These are phyloP conservation scores for Bucorvus abyssinicus DNA, from an alignment of 2,797 vertebrate species.

Conservation along the genomic window DNA sequence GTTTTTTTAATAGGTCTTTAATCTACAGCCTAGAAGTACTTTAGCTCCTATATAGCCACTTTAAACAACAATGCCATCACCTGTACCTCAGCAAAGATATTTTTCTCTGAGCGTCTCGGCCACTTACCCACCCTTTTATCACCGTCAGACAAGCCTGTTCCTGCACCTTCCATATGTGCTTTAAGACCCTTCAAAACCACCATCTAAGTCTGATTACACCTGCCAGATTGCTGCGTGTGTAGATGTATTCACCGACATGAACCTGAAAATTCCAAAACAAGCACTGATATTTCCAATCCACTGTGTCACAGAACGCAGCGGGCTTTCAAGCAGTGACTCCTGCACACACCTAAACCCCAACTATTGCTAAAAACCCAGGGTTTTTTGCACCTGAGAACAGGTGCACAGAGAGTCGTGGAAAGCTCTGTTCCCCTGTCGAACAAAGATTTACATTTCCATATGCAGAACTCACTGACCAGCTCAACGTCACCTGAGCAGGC, in stretches of 20 bases:
- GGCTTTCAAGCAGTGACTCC: background rate
- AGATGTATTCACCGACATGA: background rate
- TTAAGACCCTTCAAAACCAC: background rate
- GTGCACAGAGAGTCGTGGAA: background rate
- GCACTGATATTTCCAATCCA: background rate
- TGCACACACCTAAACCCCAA: background rate
- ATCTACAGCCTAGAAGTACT: background rate
- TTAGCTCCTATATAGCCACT: background rate
- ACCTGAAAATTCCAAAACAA: background rate
- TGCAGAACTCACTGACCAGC: background rate
- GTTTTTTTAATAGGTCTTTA: background rate
- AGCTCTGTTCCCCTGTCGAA: background rate
- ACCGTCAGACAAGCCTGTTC: background rate
- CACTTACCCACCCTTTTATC: background rate
- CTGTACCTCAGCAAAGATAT: background rate
- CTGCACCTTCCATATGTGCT: background rate
- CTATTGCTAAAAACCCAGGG: too few species aligned
- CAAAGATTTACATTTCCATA: background rate
- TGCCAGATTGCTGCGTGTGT: background rate
- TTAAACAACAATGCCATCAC: background rate
- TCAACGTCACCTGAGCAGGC: background rate
- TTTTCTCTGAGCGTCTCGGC: background rate
- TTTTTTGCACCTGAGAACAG: background rate
- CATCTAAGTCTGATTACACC: background rate
- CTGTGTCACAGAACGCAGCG: background rate